Evolutionary conservation across 37 sponge, comb jelly and placozoan species (phyloP).

Genomic region (Chondrilla cf. caribensis): DNA sequence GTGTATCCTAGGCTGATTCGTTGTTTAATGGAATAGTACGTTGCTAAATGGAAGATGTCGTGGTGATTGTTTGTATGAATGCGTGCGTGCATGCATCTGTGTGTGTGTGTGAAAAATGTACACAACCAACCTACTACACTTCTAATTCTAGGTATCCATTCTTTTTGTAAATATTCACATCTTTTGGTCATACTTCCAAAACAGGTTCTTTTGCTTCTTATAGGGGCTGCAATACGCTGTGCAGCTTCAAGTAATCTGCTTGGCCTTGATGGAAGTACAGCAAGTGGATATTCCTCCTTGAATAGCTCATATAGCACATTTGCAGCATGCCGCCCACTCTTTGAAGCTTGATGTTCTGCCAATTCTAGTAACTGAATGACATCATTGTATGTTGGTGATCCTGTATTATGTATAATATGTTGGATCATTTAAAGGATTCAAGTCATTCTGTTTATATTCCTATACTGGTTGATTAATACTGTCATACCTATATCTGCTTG

Average conservation of each 20-base stretch:
- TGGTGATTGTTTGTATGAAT: no score
- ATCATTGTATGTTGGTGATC: constrained; percentile 4
- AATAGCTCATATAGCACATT: background rate
- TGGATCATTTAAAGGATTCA: no score
- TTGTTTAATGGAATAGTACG: no score
- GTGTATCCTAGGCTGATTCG: no score
- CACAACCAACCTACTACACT: no score
- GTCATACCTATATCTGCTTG: no score
- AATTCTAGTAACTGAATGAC: background rate
- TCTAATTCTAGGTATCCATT: background rate
- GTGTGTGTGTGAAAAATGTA: no score
- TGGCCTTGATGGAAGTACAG: background rate
- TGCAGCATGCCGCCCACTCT: background rate
- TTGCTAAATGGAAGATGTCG: no score
- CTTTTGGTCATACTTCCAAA: no score
- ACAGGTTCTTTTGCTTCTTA: background rate
- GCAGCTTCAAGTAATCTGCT: background rate
- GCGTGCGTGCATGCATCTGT: no score
- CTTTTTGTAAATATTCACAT: background rate
- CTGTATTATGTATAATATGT: background rate
- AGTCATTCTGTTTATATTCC: no score
- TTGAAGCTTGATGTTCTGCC: background rate
- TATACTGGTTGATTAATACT: no score
- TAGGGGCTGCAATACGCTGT: background rate
- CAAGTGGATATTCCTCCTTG: background rate